These are phyloP conservation scores for Arctia plantaginis DNA, from an alignment of 2,888 invertebrate species.

Conservation along the genomic window DNA sequence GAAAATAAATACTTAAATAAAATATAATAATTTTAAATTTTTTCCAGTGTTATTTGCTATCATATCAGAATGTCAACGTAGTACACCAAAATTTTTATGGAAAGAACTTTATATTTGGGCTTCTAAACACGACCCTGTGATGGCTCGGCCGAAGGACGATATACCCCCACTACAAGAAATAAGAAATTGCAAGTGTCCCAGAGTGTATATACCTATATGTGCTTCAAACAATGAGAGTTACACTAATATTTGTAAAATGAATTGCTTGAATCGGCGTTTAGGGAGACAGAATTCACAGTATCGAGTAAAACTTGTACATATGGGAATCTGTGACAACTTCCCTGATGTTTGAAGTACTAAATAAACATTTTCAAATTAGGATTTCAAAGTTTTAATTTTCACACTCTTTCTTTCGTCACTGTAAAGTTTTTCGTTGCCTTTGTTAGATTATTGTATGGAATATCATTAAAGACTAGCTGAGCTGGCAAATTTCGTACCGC, in stretches of 20 bases:
- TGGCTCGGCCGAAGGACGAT: constrained; percentile 15
- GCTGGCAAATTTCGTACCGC: no score
- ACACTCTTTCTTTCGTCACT: not conserved
- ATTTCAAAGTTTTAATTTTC: not conserved
- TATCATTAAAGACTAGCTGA: no score
- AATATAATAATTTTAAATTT: not conserved
- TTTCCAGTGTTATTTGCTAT: not conserved
- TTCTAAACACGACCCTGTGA: constrained; percentile 2
- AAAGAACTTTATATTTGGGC: constrained; percentile 9
- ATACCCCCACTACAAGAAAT: constrained; percentile 5
- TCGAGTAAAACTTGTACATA: not conserved
- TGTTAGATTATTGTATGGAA: no score
- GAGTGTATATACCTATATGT: constrained; percentile 67
- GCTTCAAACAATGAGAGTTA: constrained; percentile 61
- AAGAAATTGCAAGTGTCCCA: constrained; percentile 54
- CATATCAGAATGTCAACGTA: not conserved
- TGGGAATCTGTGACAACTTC: constrained; percentile 12
- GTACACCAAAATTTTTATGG: constrained; percentile 6
- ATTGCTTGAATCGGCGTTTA: constrained; percentile 29
- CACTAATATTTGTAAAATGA: constrained; percentile 48
- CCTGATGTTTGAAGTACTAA: not conserved
- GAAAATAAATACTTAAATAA: not conserved
- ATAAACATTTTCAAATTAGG: not conserved
- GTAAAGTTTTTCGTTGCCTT: not conserved
- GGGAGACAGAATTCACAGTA: no score